Evolutionary conservation across 2,888 invertebrate genomes (phyloP).

Genomic region (Acleris holmiana): DNA sequence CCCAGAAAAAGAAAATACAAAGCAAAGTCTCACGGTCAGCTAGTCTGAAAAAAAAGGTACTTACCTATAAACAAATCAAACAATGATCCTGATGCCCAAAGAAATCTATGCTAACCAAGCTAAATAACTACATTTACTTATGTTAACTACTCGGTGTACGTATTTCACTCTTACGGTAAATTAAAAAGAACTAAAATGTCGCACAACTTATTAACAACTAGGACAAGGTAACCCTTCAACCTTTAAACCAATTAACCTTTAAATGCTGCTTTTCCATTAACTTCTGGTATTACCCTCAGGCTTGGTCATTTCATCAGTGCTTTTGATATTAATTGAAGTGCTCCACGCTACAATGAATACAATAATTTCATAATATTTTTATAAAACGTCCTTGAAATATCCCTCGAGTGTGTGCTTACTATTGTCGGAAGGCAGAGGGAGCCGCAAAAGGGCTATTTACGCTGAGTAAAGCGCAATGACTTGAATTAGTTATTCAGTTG

Average conservation of each 20-base stretch:
- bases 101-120: not conserved
- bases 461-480: slow-evolving; percentile 72
- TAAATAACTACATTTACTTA: not conserved
- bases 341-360: slow-evolving; percentile 30
- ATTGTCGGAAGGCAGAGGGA: slow-evolving; percentile 59
- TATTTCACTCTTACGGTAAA: not conserved
- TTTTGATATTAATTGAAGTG: slow-evolving; percentile 32
- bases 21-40: no score
- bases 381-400: slow-evolving; percentile 61
- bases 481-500: slow-evolving; percentile 83
- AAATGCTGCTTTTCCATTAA: slow-evolving; percentile 48
- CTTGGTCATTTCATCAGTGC: slow-evolving; percentile 34
- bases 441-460: slow-evolving; percentile 73
- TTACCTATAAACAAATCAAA: no score
- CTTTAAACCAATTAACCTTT: slow-evolving; percentile 55
- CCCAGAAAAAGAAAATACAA: no score
- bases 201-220: slow-evolving; percentile 43
- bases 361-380: slow-evolving; percentile 63
- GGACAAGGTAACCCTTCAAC: slow-evolving; percentile 52
- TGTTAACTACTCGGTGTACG: not conserved
- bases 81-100: no score
- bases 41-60: no score
- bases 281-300: slow-evolving; percentile 42
- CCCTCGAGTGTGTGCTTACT: slow-evolving; percentile 49
- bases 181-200: slow-evolving; percentile 16